Evolutionary conservation across 2,113 vertebrate species (phyloP).

Genomic region (Steatornis caripensis): DNA sequence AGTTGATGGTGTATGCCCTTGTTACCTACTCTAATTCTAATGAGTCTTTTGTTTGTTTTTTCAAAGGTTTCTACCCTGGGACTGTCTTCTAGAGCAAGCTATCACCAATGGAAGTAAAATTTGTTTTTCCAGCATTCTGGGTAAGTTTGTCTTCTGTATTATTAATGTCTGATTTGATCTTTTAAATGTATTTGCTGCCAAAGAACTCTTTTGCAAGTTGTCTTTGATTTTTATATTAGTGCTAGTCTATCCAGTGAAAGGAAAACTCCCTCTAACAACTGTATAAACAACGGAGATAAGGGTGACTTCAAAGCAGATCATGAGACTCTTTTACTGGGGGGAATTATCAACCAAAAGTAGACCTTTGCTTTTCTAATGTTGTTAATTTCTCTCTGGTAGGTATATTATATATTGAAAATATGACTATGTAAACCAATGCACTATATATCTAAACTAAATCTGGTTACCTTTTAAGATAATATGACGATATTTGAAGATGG

Average conservation of each 20-base stretch:
- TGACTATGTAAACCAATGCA: neutral
- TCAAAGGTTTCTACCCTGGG: neutral
- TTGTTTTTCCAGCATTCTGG: slow-evolving; percentile 17
- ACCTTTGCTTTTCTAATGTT: neutral
- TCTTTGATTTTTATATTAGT: neutral
- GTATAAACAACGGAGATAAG: neutral
- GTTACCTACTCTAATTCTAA: neutral
- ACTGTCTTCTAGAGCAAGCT: neutral
- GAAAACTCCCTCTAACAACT: neutral
- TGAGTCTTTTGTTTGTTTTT: neutral
- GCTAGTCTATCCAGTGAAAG: neutral
- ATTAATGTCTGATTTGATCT: neutral
- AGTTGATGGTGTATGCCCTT: neutral
- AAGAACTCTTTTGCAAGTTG: neutral
- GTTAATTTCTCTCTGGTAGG: neutral
- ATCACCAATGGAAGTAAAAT: slow-evolving; percentile 51
- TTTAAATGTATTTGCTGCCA: neutral
- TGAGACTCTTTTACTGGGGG: neutral
- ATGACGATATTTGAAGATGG: neutral
- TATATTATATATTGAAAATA: neutral
- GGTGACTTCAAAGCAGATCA: neutral
- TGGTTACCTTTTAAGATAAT: neutral
- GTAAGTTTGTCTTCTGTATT: neutral
- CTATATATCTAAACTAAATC: neutral
- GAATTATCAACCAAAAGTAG: neutral